Conservation (phyloP, 2,797 vertebrate species). For the Thripadectes ignobilis region DNA sequence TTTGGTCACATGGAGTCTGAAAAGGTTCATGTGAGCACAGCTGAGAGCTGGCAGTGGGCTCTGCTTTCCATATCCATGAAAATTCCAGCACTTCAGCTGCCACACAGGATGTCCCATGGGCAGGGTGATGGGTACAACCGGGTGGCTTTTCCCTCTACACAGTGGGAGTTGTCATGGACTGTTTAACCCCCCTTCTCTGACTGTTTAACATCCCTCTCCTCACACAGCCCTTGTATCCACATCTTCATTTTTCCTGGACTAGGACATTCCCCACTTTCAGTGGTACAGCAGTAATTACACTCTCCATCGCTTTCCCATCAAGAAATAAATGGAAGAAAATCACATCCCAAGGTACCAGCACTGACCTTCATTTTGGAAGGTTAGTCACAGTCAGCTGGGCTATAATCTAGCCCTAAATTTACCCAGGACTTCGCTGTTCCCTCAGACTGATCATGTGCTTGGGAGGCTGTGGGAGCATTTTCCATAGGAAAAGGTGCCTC, state of each 20-base stretch:
- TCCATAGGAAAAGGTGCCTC: neutral
- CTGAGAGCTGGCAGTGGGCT: neutral
- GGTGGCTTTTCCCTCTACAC: fast-evolving
- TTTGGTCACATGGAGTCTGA: neutral
- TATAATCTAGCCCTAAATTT: conserved; percentile 12
- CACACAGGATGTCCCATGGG: fast-evolving
- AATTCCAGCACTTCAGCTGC: neutral
- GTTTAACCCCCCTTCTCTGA: neutral
- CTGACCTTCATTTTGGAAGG: conserved; percentile 60
- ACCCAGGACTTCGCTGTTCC: neutral
- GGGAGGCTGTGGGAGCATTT: neutral
- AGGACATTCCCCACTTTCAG: neutral
- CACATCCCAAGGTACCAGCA: neutral
- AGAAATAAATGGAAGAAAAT: conserved; percentile 63
- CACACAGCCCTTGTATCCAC: fast-evolving
- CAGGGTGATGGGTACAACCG: neutral
- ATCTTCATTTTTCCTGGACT: neutral
- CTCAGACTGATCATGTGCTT: neutral
- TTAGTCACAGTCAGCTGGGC: conserved; percentile 12
- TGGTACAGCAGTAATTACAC: conserved; percentile 50
- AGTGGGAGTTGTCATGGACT: neutral
- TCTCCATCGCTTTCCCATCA: conserved; percentile 65
- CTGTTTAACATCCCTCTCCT: neutral
- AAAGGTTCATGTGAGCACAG: neutral
- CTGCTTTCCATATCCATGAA: neutral